Conservation (phyloP, 2,797 vertebrate species). For the Phylloscopus collybita region DNA sequence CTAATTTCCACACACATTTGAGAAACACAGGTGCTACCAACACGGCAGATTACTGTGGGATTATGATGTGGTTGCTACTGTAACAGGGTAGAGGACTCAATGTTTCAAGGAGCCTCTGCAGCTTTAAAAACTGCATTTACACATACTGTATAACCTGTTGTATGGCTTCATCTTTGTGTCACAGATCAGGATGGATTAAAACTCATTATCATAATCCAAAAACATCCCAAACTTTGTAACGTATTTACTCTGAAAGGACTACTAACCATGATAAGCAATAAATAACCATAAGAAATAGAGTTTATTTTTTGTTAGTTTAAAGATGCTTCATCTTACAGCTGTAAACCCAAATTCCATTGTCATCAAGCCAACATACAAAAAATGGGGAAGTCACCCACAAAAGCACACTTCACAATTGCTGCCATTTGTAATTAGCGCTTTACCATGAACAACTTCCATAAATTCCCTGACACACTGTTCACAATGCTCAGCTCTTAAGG, state of each 20-base stretch:
- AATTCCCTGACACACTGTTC: slow-evolving; percentile 1
- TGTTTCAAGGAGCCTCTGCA: background rate
- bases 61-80: background rate
- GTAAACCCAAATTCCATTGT: slow-evolving; percentile 10
- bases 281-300: slow-evolving; percentile 39
- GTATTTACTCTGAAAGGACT: background rate
- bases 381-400: background rate
- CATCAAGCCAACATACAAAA: background rate
- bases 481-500: slow-evolving; percentile 44
- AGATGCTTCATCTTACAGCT: slow-evolving; percentile 51
- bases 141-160: background rate
- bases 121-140: background rate
- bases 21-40: background rate
- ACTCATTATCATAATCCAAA: background rate
- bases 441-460: background rate
- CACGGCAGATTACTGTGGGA: background rate
- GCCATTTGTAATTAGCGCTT: background rate
- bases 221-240: background rate
- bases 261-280: background rate
- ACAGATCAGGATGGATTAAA: background rate
- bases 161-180: background rate
- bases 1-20: background rate
- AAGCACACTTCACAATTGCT: slow-evolving; percentile 23
- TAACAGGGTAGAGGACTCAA: background rate
- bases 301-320: slow-evolving; percentile 55